Percentiles rank a stretch among this genome's conserved stretches.
Conservation (phyloP, 2,797 vertebrate genomes). For the Apogon hyalosoma region DNA sequence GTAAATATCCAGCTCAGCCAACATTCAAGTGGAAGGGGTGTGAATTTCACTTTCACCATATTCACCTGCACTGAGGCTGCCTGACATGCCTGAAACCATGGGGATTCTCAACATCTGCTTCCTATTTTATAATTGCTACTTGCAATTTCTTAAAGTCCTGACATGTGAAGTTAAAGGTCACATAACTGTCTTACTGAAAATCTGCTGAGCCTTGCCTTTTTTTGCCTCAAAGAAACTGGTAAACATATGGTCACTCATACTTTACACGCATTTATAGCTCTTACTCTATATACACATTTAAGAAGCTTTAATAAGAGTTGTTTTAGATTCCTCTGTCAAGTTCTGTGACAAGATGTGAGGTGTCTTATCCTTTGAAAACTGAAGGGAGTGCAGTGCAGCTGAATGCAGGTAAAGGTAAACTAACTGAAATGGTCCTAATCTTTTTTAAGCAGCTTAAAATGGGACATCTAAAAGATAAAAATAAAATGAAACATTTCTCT, state of each 20-base stretch:
- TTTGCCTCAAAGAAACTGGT: too few relatives aligned
- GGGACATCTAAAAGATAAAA: too few relatives aligned
- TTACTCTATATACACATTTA: too few relatives aligned
- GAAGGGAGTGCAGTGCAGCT: not conserved
- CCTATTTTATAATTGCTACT: not conserved
- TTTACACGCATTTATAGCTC: too few relatives aligned
- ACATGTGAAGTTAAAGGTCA: not conserved
- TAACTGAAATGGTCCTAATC: not conserved
- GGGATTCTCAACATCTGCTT: not conserved
- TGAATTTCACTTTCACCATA: not conserved
- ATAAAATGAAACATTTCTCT: not conserved
- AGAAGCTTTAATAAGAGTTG: too few relatives aligned
- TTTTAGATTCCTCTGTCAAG: not conserved
- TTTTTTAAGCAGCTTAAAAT: not conserved
- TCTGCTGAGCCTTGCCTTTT: too few relatives aligned
- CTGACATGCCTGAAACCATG: not conserved
- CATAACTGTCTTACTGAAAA: not conserved
- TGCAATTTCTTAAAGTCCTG: slow-evolving; percentile 1
- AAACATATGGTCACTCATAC: too few relatives aligned
- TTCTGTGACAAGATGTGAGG: not conserved
- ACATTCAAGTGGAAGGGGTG: not conserved
- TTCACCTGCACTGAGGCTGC: not conserved
- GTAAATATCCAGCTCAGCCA: not conserved
- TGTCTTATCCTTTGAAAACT: not conserved
- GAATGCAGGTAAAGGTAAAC: not conserved